Evolutionary conservation across 2,113 vertebrate species (phyloP).

Genomic region (Amazona vittata): DNA sequence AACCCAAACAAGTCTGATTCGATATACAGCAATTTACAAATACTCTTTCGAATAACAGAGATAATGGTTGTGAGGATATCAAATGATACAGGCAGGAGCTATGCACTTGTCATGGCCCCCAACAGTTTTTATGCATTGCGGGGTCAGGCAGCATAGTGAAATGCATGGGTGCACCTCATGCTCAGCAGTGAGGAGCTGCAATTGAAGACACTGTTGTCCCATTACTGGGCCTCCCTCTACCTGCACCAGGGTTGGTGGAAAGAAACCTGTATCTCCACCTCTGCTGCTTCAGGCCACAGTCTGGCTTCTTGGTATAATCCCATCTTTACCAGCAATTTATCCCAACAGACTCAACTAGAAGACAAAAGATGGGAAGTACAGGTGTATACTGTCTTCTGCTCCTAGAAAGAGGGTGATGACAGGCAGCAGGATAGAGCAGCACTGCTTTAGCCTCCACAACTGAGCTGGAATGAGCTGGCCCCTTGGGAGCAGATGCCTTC

Average conservation of each 20-base stretch:
- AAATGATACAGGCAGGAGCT: neutral
- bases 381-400: neutral
- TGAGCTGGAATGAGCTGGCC: neutral
- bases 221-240: fast-evolving
- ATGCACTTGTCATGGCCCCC: fast-evolving
- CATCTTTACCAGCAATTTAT: neutral
- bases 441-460: neutral
- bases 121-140: neutral
- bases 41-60: neutral
- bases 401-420: neutral
- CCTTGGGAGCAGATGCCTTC: neutral
- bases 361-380: neutral
- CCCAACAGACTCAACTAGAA: neutral
- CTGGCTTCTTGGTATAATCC: neutral
- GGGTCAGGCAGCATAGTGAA: neutral
- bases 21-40: neutral
- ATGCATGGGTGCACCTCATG: fast-evolving
- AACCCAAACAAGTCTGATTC: neutral
- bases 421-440: neutral
- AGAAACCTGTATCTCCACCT: neutral
- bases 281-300: neutral
- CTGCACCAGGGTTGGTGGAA: neutral
- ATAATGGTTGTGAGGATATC: neutral
- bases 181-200: neutral
- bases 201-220: fast-evolving